These are phyloP conservation scores for Glaucomys volans DNA, from an alignment of 2,113 vertebrate species.

Conservation along the genomic window DNA sequence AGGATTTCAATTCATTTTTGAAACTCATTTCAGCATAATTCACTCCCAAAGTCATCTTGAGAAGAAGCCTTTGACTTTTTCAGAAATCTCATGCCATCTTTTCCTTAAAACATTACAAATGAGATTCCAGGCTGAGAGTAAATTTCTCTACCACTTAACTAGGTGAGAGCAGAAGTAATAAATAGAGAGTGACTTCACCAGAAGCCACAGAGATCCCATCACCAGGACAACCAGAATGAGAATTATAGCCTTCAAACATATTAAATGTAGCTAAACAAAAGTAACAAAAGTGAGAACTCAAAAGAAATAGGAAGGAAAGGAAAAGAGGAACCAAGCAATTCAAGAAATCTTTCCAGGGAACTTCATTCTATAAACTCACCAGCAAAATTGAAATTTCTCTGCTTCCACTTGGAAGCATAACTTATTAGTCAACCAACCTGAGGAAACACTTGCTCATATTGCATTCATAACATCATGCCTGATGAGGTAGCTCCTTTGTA, in stretches of 20 bases:
- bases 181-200: not conserved
- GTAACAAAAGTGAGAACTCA: not conserved
- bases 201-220: not conserved
- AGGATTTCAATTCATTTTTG: not conserved
- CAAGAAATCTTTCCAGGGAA: not conserved
- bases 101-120: conserved; percentile 29
- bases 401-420: not conserved
- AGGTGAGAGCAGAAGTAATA: not conserved
- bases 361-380: not conserved
- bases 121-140: not conserved
- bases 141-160: not conserved
- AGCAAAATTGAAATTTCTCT: not conserved
- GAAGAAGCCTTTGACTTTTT: not conserved
- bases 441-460: not conserved
- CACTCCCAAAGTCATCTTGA: conserved; percentile 66
- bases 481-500: not conserved
- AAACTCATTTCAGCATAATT: conserved; percentile 68
- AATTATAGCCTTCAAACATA: not conserved
- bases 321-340: conserved; percentile 47
- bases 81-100: not conserved
- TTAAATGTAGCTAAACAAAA: not conserved
- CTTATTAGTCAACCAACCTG: not conserved
- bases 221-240: not conserved
- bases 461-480: not conserved
- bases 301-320: conserved; percentile 29